Evolutionary conservation across 2,888 invertebrate genomes (phyloP).

Genomic region (Julus scanicus): DNA sequence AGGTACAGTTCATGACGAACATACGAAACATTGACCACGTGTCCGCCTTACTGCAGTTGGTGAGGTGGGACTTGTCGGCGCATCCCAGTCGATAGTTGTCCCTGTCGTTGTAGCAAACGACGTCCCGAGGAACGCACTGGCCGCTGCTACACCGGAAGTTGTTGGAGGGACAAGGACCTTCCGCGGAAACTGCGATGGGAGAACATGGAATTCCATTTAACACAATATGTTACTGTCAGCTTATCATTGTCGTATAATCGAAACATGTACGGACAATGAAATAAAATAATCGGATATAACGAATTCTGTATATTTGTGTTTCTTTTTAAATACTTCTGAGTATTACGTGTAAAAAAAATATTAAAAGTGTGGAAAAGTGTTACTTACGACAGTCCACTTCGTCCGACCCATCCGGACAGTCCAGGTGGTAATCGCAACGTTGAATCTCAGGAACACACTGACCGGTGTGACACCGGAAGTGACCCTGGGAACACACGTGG

Average conservation of each 20-base stretch:
- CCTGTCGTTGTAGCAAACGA: conserved; percentile 62
- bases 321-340: too few relatives aligned
- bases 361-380: neutral
- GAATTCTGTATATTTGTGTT: too few relatives aligned
- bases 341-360: too few relatives aligned
- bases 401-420: conserved; percentile 62
- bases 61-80: conserved; percentile 63
- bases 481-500: conserved; percentile 61
- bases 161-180: conserved; percentile 61
- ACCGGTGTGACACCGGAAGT: conserved; percentile 62
- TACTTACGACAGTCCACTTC: conserved; percentile 61
- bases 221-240: too few relatives aligned
- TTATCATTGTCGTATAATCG: too few relatives aligned
- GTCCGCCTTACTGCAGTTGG: conserved; percentile 65
- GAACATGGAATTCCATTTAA: too few relatives aligned
- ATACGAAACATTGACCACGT: neutral
- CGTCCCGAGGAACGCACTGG: conserved; percentile 61
- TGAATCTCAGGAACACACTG: conserved; percentile 62
- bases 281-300: neutral
- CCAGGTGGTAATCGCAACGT: conserved; percentile 62
- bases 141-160: conserved; percentile 62
- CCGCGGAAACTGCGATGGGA: conserved; percentile 51
- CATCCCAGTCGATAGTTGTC: neutral
- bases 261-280: neutral
- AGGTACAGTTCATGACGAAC: too few relatives aligned